phyloP scores from a whole-genome alignment of 2,888 invertebrate genomes.

The Megalurothrips usitatus region DNA sequence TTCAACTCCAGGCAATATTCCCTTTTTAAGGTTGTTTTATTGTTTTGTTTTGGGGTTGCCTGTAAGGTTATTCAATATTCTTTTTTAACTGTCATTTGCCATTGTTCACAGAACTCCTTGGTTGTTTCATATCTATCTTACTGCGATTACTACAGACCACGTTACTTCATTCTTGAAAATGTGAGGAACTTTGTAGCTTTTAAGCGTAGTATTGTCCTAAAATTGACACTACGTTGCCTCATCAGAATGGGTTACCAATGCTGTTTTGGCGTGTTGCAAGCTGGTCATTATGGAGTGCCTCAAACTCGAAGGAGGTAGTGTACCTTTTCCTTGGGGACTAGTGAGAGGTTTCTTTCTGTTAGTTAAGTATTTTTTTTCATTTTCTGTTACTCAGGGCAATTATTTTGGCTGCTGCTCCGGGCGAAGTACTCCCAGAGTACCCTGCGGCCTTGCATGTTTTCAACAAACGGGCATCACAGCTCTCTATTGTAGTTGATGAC shows the following conservation, averaged over 20 bases:
- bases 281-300: slow-evolving; percentile 79
- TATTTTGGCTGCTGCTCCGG: slow-evolving; percentile 77
- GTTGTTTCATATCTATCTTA: slow-evolving; percentile 76
- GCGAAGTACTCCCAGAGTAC: slow-evolving; percentile 64
- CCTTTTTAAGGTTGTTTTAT: slow-evolving; percentile 58
- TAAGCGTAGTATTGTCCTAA: slow-evolving; percentile 74
- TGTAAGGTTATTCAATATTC: neutral
- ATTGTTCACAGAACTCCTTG: slow-evolving; percentile 60
- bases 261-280: slow-evolving; percentile 79
- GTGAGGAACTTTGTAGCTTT: slow-evolving; percentile 82
- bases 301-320: slow-evolving; percentile 66
- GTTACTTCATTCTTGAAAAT: slow-evolving; percentile 78
- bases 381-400: slow-evolving; percentile 53
- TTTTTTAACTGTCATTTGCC: neutral
- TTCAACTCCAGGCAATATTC: slow-evolving; percentile 82
- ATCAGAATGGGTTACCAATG: slow-evolving; percentile 83
- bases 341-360: slow-evolving; percentile 18
- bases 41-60: neutral
- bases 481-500: slow-evolving; percentile 58
- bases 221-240: slow-evolving; percentile 69
- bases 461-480: slow-evolving; percentile 61
- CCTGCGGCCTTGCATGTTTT: slow-evolving; percentile 79
- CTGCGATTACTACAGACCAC: slow-evolving; percentile 80
- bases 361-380: slow-evolving; percentile 27
- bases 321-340: neutral